Percentiles rank a stretch among this genome's conserved stretches.
Conservation (phyloP, 2,797 vertebrate genomes). For the Silurus lanzhouensis region DNA sequence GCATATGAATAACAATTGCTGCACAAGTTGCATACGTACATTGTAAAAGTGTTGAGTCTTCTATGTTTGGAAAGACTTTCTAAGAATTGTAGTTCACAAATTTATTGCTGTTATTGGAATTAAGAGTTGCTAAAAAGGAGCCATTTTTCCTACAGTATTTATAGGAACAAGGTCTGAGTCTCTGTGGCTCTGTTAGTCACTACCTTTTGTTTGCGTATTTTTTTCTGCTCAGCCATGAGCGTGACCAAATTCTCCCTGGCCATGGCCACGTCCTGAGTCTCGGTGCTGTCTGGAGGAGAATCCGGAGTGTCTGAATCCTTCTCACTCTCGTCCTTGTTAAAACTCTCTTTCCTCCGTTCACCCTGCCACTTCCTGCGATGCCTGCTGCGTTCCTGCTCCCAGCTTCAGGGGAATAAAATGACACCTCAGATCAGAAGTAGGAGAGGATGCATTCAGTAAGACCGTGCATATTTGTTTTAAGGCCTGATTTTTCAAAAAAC, state of each 20-base stretch:
- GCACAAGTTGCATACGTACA: neutral
- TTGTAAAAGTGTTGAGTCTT: neutral
- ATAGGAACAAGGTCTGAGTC: neutral
- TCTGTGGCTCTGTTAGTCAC: neutral
- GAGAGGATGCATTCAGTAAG: neutral
- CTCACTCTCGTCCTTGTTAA: slow-evolving; percentile 80
- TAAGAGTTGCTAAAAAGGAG: neutral
- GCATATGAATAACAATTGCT: neutral
- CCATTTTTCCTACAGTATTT: neutral
- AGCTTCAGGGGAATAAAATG: slow-evolving; percentile 66
- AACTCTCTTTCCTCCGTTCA: slow-evolving; percentile 79
- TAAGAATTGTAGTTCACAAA: neutral
- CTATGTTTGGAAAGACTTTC: neutral
- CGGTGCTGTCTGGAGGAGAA: slow-evolving; percentile 76
- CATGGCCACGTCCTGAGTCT: slow-evolving; percentile 76
- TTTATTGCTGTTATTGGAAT: neutral
- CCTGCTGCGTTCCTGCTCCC: slow-evolving; percentile 82
- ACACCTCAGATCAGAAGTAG: neutral
- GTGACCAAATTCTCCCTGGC: slow-evolving; percentile 78
- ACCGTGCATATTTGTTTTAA: too few relatives aligned
- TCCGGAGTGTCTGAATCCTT: slow-evolving; percentile 83
- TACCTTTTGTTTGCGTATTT: slow-evolving; percentile 83
- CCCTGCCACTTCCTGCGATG: slow-evolving; percentile 77
- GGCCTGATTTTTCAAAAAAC: neutral
- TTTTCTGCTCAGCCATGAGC: slow-evolving; percentile 82